Conservation (phyloP, 1,140 invertebrate species). For the Tetranychus urticae region DNA sequence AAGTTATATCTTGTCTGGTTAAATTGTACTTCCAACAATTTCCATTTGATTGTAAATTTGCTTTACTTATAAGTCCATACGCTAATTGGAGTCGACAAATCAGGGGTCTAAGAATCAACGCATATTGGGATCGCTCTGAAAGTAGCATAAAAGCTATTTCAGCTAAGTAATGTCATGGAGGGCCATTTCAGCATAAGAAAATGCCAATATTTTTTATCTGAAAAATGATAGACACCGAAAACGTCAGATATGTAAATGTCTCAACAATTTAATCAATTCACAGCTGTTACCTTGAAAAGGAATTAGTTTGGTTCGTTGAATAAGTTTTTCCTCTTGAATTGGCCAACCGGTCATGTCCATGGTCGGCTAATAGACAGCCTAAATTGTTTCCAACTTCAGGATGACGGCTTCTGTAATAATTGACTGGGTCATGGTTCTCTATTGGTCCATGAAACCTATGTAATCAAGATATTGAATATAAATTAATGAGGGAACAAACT, state of each 20-base stretch:
- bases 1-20: too few relatives aligned
- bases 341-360: conserved; percentile 20
- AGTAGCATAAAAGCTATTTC: conserved; percentile 31
- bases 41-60: too few relatives aligned
- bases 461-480: conserved; percentile 26
- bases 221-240: conserved; percentile 2
- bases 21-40: too few relatives aligned
- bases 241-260: too few relatives aligned
- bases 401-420: background rate
- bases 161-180: conserved; percentile 36
- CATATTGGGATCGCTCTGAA: conserved; percentile 17
- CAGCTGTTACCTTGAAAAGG: background rate
- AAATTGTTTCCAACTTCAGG: background rate
- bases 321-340: conserved; percentile 18
- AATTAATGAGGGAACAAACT: background rate
- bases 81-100: conserved; percentile 1
- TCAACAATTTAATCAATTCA: too few relatives aligned
- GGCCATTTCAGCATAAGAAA: conserved; percentile 19
- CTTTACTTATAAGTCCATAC: background rate
- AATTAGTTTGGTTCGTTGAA: conserved; percentile 6
- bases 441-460: conserved; percentile 17
- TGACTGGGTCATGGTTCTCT: background rate
- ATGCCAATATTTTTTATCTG: conserved; percentile 22
- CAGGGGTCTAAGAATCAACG: background rate
- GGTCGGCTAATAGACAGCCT: conserved; percentile 15